Base-by-base conservation (phyloP, 2,888 invertebrate genomes). In the Heliconius cydno region DNA sequence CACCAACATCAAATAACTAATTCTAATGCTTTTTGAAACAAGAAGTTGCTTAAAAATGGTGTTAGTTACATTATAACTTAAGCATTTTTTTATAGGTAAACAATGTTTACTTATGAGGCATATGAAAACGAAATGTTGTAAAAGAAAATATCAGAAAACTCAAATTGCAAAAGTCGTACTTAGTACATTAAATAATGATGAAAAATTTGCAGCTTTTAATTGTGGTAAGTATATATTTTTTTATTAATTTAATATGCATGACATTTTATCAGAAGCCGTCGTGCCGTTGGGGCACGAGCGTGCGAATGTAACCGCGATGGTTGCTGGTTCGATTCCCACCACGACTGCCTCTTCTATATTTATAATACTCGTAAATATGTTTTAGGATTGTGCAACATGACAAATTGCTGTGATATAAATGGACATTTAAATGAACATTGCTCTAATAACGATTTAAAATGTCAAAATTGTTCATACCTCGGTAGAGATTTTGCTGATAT, bases 401-500 rank as follows among this genome's bases (percentile, higher is more conserved):
- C 57, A 2, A 38, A 60, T 38, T 60, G 80, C 25, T 60, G 57
- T 67, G 79, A 83, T 28, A 76, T 87, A 67, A 86, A 80, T 15
- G 67, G 85, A 60, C 90, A 90, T 83, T 83, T 92, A 67, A 82
- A 84, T 19, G 84, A 85, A 30, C 93, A 93, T 82, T 89, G 85
- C 84, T 66, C 79, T 3, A 86, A 86, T n/a, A 88, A 89, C 81
- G 86, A 90, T 46, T 85, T 92, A 60, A 82, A 84, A 25, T 93
- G 93, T 83, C 84, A 85, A 80, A 73, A 88, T 34, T 93, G 93
- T 85, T 85, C 88, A 65, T 93, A 85, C 81, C 79, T 82, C 71
- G 92, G 89, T 5, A 82, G 85, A 68, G 93, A 93, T 81, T 86
- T 89, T 63, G 92, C 92, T n/a, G 88, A 89, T 79, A 87, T 90